These are phyloP conservation scores for Netelia virgata DNA, from an alignment of 2,888 invertebrate genomes.

Conservation along the genomic window DNA sequence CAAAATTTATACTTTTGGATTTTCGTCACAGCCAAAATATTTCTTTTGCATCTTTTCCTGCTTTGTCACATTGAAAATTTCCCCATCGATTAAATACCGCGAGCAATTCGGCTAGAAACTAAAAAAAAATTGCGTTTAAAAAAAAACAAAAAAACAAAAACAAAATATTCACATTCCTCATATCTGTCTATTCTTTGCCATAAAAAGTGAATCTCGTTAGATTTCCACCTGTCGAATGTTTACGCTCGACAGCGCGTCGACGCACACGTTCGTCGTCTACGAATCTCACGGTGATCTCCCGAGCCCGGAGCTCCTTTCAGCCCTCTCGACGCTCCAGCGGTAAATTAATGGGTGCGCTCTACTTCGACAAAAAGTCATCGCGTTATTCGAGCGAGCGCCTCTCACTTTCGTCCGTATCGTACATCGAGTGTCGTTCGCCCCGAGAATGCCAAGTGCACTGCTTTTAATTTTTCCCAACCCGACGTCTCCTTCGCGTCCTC, in stretches of 20 bases:
- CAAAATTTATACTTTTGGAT: no score
- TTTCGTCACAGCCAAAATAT: no score
- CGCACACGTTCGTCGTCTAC: background rate
- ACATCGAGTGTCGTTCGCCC: conserved; percentile 8
- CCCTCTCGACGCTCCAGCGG: conserved; percentile 21
- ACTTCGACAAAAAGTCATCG: conserved; percentile 24
- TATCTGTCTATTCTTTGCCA: background rate
- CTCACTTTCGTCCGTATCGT: conserved; percentile 13
- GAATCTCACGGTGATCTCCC: background rate
- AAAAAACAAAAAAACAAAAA: background rate
- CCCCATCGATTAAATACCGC: no score
- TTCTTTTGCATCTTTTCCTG: no score
- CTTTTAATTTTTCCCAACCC: conserved; percentile 2
- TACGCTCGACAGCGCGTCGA: background rate
- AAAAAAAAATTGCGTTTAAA: background rate
- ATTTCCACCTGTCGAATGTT: conserved; percentile 30
- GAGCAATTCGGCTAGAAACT: no score
- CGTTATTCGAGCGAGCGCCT: conserved; percentile 5
- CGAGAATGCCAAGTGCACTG: conserved; percentile 32
- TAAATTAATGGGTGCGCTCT: conserved; percentile 46
- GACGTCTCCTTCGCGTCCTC: background rate
- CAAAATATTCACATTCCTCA: background rate
- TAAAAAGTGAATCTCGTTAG: background rate
- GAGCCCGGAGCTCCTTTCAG: background rate
- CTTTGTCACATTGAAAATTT: no score